Evolutionary conservation across 2,888 invertebrate species (phyloP).

Genomic region (Epinotia nisella): DNA sequence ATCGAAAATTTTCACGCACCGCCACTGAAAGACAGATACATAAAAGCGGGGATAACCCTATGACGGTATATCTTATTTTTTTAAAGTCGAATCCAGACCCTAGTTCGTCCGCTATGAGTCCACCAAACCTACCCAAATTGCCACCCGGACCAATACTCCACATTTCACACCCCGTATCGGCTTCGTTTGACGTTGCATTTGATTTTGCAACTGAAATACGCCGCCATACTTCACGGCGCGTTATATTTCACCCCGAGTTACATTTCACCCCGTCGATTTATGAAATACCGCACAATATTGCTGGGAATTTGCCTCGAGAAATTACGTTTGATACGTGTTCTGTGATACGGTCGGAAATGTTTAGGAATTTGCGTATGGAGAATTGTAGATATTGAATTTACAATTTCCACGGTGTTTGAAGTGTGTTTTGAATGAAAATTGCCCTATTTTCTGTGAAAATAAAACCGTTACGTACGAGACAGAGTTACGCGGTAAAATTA

Average conservation of each 20-base stretch:
- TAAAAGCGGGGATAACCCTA: too few relatives aligned
- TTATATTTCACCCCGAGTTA: constrained; percentile 24
- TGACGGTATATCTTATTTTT: too few relatives aligned
- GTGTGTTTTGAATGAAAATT: neutral
- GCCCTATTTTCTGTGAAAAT: neutral
- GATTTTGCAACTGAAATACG: constrained; percentile 28
- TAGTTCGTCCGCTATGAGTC: too few relatives aligned
- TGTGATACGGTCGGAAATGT: constrained; percentile 16
- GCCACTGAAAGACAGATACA: too few relatives aligned
- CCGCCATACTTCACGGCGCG: constrained; percentile 24
- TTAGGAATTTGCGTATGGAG: constrained; percentile 5
- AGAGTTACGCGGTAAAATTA: too few relatives aligned
- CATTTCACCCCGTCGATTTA: constrained; percentile 28
- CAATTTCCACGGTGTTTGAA: neutral
- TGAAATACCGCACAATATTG: constrained; percentile 36
- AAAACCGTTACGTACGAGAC: too few relatives aligned
- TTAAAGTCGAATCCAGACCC: too few relatives aligned
- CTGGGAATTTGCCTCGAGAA: constrained; percentile 29
- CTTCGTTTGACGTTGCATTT: constrained; percentile 30
- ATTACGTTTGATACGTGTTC: constrained; percentile 38
- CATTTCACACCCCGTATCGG: constrained; percentile 27
- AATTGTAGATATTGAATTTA: constrained; percentile 7
- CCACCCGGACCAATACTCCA: neutral
- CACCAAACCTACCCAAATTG: constrained; percentile 1
- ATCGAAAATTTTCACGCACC: too few relatives aligned